Conservation (phyloP, 2,113 vertebrate species). For the Danionella cerebrum region DNA sequence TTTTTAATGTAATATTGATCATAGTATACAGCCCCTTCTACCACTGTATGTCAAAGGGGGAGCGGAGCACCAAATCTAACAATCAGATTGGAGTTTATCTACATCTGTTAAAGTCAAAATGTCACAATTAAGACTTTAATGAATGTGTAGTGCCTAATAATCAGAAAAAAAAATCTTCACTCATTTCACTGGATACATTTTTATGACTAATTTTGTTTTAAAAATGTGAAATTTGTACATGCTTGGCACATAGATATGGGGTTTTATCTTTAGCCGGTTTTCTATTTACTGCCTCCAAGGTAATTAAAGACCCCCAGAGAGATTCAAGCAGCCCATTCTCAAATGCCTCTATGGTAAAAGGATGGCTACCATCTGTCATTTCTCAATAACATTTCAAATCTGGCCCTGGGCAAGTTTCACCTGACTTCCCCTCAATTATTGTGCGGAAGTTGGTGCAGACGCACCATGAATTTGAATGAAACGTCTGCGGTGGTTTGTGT, state of each 20-base stretch:
- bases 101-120: neutral
- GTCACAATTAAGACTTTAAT: neutral
- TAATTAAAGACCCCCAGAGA: conserved; percentile 34
- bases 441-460: conserved; percentile 18
- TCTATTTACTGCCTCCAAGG: conserved; percentile 36
- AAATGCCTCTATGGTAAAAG: conserved; percentile 29
- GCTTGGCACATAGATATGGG: conserved; percentile 20
- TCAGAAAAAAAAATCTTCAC: neutral
- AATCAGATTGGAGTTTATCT: neutral
- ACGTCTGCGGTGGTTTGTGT: conserved; percentile 21
- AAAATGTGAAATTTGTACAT: too few relatives aligned
- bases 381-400: conserved; percentile 23
- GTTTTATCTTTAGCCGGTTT: conserved; percentile 28
- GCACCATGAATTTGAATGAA: conserved; percentile 37
- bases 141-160: neutral
- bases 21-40: too few relatives aligned
- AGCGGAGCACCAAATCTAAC: too few relatives aligned
- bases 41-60: too few relatives aligned
- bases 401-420: conserved; percentile 33
- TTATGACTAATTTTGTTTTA: neutral
- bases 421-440: conserved; percentile 39
- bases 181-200: neutral
- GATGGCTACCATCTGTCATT: conserved; percentile 38
- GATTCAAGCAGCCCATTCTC: conserved; percentile 30
- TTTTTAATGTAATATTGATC: too few relatives aligned